phyloP scores from a whole-genome alignment of 2,888 invertebrate species.

The Nemotelus nigrinus region DNA sequence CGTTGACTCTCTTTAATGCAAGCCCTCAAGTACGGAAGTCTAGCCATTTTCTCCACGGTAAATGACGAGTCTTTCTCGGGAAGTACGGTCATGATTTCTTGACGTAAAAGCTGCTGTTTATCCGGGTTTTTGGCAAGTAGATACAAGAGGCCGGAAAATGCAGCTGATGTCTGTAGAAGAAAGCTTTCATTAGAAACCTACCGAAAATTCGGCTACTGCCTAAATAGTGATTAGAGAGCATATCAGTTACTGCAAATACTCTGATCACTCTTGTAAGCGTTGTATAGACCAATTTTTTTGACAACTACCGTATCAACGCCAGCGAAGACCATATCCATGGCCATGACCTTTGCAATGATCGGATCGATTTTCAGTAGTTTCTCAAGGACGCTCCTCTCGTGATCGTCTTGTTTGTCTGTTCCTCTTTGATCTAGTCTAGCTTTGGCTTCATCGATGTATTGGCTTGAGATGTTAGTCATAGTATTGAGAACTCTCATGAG shows the following conservation, averaged over 20 bases:
- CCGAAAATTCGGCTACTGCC: too few relatives aligned
- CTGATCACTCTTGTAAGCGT: background rate
- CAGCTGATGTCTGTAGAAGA: constrained; percentile 69
- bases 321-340: constrained; percentile 75
- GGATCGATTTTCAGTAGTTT: constrained; percentile 71
- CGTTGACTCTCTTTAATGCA: constrained; percentile 79
- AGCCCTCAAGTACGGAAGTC: constrained; percentile 74
- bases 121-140: constrained; percentile 71
- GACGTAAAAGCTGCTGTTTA: constrained; percentile 71
- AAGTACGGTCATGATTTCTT: constrained; percentile 67
- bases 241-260: constrained; percentile 51
- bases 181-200: constrained; percentile 53
- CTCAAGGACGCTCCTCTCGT: constrained; percentile 71
- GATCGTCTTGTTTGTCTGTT: constrained; percentile 62
- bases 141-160: constrained; percentile 69
- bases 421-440: constrained; percentile 55
- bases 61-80: constrained; percentile 63
- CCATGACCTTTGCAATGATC: constrained; percentile 73
- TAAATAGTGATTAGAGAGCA: background rate
- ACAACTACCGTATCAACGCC: constrained; percentile 76
- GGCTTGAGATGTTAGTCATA: constrained; percentile 57
- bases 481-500: constrained; percentile 56
- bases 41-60: constrained; percentile 64
- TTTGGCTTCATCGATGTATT: constrained; percentile 61
- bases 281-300: background rate